phyloP scores from a whole-genome alignment of 2,888 invertebrate genomes.

The Stenodera caucasica region DNA sequence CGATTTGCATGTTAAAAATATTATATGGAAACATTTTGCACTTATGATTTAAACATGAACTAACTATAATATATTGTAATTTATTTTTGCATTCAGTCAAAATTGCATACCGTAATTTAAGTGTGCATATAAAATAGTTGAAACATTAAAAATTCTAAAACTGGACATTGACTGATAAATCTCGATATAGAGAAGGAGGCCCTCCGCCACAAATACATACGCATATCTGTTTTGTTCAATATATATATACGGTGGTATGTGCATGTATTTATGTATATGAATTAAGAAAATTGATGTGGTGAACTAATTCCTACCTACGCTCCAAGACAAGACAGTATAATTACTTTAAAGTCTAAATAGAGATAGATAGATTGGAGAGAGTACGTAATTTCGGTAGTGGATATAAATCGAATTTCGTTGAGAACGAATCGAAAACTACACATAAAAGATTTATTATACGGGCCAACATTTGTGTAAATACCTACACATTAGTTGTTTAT shows the following conservation, averaged over 20 bases:
- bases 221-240: neutral
- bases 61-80: conserved; percentile 36
- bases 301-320: conserved; percentile 7
- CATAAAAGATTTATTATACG: conserved; percentile 19
- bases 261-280: too few relatives aligned
- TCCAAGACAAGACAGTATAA: conserved; percentile 4
- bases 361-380: neutral
- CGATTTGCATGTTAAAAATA: conserved; percentile 19
- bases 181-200: neutral
- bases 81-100: conserved; percentile 40
- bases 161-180: conserved; percentile 25
- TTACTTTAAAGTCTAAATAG: neutral
- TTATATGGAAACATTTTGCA: conserved; percentile 31
- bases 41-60: conserved; percentile 39
- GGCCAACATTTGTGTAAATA: conserved; percentile 25
- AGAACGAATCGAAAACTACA: conserved; percentile 4
- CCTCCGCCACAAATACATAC: neutral
- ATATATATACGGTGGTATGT: too few relatives aligned
- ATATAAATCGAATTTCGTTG: neutral
- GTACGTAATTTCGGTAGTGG: conserved; percentile 7
- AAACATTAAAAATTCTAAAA: conserved; percentile 32
- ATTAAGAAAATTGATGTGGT: conserved; percentile 1
- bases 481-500: conserved; percentile 30
- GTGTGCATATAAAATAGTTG: conserved; percentile 31
- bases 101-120: conserved; percentile 40